Conservation (phyloP, 1,140 invertebrate species). For the Nasonia vitripennis region DNA sequence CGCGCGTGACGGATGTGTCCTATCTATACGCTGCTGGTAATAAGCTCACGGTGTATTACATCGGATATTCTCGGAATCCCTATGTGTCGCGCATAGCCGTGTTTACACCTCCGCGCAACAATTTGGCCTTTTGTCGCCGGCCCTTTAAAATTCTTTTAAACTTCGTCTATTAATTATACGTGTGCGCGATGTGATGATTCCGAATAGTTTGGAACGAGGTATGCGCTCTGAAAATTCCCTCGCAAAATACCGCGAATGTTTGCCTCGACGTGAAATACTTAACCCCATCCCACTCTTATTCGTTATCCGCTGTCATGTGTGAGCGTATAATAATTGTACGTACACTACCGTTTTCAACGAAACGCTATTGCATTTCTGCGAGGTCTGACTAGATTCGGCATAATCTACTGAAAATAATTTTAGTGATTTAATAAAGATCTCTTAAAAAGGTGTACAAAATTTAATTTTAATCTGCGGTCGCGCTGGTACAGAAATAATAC, state of each 20-base stretch:
- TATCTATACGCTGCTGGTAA: not conserved
- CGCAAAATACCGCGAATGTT: conserved; percentile 36
- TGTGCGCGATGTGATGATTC: not conserved
- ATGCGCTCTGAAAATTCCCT: conserved; percentile 28
- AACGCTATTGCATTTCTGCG: not conserved
- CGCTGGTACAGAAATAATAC: too few relatives aligned
- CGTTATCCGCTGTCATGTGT: not conserved
- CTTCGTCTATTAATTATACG: conserved; percentile 44
- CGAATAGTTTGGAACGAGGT: conserved; percentile 14
- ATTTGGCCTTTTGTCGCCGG: not conserved
- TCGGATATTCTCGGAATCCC: too few relatives aligned
- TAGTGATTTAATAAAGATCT: too few relatives aligned
- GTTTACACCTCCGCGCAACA: not conserved
- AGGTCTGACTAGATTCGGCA: not conserved
- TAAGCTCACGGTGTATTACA: too few relatives aligned
- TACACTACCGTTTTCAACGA: not conserved
- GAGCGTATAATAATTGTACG: not conserved
- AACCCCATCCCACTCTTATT: not conserved
- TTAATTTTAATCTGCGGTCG: too few relatives aligned
- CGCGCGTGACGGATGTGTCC: not conserved
- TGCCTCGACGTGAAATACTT: conserved; percentile 8
- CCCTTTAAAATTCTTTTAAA: conserved; percentile 42
- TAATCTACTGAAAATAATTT: not conserved
- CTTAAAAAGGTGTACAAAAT: too few relatives aligned
- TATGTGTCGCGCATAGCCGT: too few relatives aligned